These are phyloP conservation scores for Pluvialis apricaria DNA, from an alignment of 2,113 vertebrate species.

Conservation along the genomic window DNA sequence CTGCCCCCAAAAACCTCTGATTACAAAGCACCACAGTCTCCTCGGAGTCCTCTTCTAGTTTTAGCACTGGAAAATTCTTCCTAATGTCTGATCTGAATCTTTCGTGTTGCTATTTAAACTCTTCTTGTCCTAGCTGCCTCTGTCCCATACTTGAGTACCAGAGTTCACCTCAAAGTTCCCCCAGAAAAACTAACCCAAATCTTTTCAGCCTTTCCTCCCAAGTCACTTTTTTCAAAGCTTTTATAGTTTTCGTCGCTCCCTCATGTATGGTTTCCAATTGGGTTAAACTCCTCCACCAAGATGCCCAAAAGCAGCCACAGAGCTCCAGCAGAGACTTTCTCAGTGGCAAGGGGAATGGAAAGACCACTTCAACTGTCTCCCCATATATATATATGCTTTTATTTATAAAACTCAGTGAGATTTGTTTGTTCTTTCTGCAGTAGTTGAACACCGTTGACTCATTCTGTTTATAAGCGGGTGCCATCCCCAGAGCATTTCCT, in stretches of 20 bases:
- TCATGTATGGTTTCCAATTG: not conserved
- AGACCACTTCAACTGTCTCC: not conserved
- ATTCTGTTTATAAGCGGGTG: not conserved
- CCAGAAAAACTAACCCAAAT: not conserved
- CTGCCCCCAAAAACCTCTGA: not conserved
- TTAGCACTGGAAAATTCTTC: not conserved
- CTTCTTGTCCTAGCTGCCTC: not conserved
- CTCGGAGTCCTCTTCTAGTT: not conserved
- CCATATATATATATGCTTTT: not conserved
- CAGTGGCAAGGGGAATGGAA: not conserved
- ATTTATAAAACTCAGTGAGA: not conserved
- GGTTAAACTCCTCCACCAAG: not conserved
- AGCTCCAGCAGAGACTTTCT: not conserved
- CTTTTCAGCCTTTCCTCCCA: not conserved
- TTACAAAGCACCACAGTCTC: not conserved
- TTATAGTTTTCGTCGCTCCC: not conserved
- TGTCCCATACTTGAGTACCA: not conserved
- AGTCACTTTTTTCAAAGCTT: not conserved
- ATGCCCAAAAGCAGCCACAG: not conserved
- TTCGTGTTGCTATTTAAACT: not conserved
- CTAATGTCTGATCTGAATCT: not conserved
- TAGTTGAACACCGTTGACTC: not conserved
- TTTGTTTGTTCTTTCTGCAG: not conserved
- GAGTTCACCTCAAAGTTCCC: not conserved
- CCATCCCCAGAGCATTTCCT: not conserved